A percentile compares a stretch with the other conserved stretches of the same genome.
Evolutionary conservation across 2,113 vertebrate species (phyloP).

Genomic region (Myiozetetes cayanensis): DNA sequence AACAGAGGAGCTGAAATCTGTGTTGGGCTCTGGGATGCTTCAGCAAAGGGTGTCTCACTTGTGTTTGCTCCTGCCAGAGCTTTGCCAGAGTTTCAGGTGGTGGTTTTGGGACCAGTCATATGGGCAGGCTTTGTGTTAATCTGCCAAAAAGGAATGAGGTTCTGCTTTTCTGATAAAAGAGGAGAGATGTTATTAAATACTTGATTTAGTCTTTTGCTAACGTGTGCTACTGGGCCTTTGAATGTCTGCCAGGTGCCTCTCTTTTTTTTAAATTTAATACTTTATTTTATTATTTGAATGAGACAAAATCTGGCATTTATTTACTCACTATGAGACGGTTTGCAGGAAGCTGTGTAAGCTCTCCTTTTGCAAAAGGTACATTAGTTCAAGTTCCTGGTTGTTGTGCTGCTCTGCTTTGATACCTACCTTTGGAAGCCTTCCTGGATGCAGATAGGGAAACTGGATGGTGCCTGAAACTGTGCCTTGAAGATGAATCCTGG

Average conservation of each 20-base stretch:
- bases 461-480: not conserved
- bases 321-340: not conserved
- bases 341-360: not conserved
- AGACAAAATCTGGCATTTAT: not conserved
- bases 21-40: not conserved
- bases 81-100: not conserved
- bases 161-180: not conserved
- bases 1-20: rapidly evolving
- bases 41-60: rapidly evolving
- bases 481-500: not conserved
- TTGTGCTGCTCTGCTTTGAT: not conserved
- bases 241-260: not conserved
- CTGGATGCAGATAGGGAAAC: not conserved
- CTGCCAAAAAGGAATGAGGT: not conserved
- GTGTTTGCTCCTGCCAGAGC: not conserved
- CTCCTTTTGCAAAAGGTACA: not conserved
- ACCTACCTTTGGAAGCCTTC: not conserved
- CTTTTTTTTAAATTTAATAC: not conserved
- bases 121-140: not conserved
- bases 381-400: not conserved
- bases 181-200: not conserved
- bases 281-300: not conserved
- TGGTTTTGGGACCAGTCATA: not conserved
- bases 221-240: not conserved
- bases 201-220: not conserved